A percentile compares a stretch with the other conserved stretches of the same genome.
Evolutionary conservation across 2,888 invertebrate genomes (phyloP).

Genomic region (Carpatolechia fugitivella): DNA sequence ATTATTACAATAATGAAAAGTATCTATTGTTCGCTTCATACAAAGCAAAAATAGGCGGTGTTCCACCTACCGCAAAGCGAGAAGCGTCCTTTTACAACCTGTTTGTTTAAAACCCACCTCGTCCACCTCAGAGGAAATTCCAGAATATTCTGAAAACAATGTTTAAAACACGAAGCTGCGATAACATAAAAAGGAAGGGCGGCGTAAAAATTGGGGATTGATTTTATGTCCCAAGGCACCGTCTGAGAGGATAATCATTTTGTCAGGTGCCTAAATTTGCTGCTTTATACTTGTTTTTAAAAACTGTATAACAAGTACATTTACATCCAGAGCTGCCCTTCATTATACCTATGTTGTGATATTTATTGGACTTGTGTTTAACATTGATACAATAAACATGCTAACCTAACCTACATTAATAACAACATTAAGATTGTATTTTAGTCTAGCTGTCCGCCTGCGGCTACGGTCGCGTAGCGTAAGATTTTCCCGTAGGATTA

Average conservation of each 20-base stretch:
- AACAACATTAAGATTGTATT: not conserved
- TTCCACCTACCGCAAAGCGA: not conserved
- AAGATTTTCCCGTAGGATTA: too few species aligned
- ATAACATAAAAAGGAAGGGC: slow-evolving; percentile 15
- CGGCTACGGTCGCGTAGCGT: too few species aligned
- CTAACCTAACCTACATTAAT: too few species aligned
- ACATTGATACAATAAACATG: too few species aligned
- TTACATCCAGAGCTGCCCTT: too few species aligned
- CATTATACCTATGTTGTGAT: too few species aligned
- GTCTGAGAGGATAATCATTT: slow-evolving; percentile 3
- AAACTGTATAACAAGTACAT: too few species aligned
- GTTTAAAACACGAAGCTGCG: slow-evolving; percentile 17
- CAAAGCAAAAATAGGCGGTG: not conserved
- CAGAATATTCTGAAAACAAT: slow-evolving; percentile 9
- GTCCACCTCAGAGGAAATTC: slow-evolving; percentile 3
- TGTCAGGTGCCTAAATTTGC: slow-evolving; percentile 1
- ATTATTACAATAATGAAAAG: too few species aligned
- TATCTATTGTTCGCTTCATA: not conserved
- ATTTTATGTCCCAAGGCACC: slow-evolving; percentile 9
- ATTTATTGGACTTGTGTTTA: too few species aligned
- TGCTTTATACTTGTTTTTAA: not conserved
- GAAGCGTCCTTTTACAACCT: slow-evolving; percentile 30
- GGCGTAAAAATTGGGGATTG: slow-evolving; percentile 12
- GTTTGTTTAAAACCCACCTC: slow-evolving; percentile 28
- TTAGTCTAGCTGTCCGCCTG: too few species aligned